Evolutionary conservation across 1,140 invertebrate species (phyloP).

Genomic region (Scaptodrosophila lebanonensis): DNA sequence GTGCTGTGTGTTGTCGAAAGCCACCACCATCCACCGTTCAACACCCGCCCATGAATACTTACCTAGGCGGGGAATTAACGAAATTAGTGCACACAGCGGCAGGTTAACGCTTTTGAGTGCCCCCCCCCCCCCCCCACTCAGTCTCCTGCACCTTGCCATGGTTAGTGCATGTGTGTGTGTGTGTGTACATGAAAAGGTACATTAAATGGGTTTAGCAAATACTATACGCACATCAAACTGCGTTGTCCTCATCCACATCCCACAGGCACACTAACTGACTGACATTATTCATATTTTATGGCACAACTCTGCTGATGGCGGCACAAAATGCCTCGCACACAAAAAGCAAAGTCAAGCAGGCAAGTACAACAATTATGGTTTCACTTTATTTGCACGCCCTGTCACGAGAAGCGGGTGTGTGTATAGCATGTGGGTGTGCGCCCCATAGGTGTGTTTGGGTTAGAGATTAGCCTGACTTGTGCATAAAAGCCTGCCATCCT

Average conservation of each 20-base stretch:
- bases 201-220: slow-evolving; percentile 67
- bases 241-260: neutral
- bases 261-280: slow-evolving; percentile 11
- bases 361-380: slow-evolving; percentile 72
- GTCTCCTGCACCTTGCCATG: too few species aligned
- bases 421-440: neutral
- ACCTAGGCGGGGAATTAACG: slow-evolving; percentile 56
- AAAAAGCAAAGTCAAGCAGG: slow-evolving; percentile 51
- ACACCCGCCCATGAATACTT: too few species aligned
- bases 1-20: slow-evolving; percentile 1
- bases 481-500: slow-evolving; percentile 40
- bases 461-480: slow-evolving; percentile 48
- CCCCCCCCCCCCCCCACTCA: too few species aligned
- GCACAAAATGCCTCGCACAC: slow-evolving; percentile 35
- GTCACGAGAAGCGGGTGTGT: neutral
- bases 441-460: slow-evolving; percentile 38
- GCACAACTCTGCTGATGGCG: slow-evolving; percentile 38
- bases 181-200: neutral
- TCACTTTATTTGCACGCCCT: slow-evolving; percentile 53
- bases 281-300: slow-evolving; percentile 70
- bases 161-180: neutral
- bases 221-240: slow-evolving; percentile 53
- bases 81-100: slow-evolving; percentile 67
- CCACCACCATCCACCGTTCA: slow-evolving; percentile 25
- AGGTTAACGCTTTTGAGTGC: too few species aligned